A percentile compares a stretch with the other conserved stretches of the same genome.
Evolutionary conservation across 2,888 invertebrate genomes (phyloP).

Genomic region (Acleris laterana): DNA sequence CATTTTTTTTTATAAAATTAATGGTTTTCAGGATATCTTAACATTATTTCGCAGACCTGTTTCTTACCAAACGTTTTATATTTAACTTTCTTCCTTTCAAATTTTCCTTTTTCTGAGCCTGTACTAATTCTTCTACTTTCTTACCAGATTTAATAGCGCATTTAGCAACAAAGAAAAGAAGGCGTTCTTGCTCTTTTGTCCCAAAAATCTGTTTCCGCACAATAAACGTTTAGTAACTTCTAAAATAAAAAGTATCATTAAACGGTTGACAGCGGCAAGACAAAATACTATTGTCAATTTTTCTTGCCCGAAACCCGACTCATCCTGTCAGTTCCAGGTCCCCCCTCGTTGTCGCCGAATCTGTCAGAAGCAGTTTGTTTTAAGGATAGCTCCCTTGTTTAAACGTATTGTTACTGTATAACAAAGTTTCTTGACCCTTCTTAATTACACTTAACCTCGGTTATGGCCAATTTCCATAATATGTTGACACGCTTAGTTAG

Average conservation of each 20-base stretch:
- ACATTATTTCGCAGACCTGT: too few relatives aligned
- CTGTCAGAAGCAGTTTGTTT: constrained; percentile 30
- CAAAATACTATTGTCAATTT: constrained; percentile 38
- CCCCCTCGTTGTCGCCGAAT: constrained; percentile 26
- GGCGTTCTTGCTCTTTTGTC: neutral
- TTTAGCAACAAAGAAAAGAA: neutral
- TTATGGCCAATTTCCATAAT: constrained; percentile 1
- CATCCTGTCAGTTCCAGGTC: constrained; percentile 29
- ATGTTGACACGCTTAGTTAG: neutral
- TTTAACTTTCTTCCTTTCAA: too few relatives aligned
- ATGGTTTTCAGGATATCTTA: too few relatives aligned
- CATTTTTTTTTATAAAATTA: too few relatives aligned
- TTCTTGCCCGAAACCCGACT: constrained; percentile 35
- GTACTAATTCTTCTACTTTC: too few relatives aligned
- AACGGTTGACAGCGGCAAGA: constrained; percentile 34
- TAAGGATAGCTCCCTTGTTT: constrained; percentile 17
- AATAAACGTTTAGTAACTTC: constrained; percentile 1
- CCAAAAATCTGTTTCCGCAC: neutral
- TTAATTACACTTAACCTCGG: neutral
- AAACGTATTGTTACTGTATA: constrained; percentile 11
- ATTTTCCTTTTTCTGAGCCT: too few relatives aligned
- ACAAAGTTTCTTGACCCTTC: neutral
- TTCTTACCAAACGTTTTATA: too few relatives aligned
- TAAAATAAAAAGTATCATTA: constrained; percentile 31
- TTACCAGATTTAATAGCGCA: neutral